These are phyloP conservation scores for Molothrus ater DNA, from an alignment of 2,797 vertebrate genomes.

Conservation along the genomic window DNA sequence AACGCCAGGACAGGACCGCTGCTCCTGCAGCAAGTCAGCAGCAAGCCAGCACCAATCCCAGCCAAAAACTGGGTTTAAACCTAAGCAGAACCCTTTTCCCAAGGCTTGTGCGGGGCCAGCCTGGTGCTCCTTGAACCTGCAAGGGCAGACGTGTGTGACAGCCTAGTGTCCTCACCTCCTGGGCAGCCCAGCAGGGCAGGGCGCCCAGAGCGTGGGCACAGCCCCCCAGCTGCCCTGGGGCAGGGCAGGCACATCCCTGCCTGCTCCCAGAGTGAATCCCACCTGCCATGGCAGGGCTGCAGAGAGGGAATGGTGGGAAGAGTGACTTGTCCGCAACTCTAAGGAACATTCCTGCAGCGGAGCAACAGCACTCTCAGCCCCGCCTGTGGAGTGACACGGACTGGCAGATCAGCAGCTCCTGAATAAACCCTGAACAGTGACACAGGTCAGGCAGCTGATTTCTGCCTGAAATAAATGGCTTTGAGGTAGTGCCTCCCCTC, in stretches of 20 bases:
- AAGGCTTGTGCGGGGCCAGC: accelerated
- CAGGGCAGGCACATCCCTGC: not conserved
- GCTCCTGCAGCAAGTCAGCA: not conserved
- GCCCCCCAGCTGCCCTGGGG: accelerated
- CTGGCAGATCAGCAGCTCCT: not conserved
- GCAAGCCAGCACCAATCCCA: not conserved
- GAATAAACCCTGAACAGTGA: not conserved
- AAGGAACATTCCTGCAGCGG: not conserved
- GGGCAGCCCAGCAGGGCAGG: not conserved
- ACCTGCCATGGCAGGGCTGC: accelerated
- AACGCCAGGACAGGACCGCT: accelerated
- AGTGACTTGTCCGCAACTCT: accelerated
- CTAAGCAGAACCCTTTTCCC: not conserved
- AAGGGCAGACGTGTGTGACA: accelerated
- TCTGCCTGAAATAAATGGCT: not conserved
- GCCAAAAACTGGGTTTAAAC: not conserved
- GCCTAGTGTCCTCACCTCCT: accelerated
- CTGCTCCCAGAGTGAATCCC: not conserved
- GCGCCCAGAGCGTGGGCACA: accelerated
- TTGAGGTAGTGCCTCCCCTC: not conserved
- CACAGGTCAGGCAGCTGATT: not conserved
- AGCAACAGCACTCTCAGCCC: not conserved
- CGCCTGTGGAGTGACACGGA: not conserved
- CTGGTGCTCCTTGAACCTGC: not conserved
- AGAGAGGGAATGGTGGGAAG: accelerated